Percentiles rank a stretch among this genome's conserved stretches.
Conservation (phyloP, 2,113 vertebrate species). For the Antechinus flavipes region DNA sequence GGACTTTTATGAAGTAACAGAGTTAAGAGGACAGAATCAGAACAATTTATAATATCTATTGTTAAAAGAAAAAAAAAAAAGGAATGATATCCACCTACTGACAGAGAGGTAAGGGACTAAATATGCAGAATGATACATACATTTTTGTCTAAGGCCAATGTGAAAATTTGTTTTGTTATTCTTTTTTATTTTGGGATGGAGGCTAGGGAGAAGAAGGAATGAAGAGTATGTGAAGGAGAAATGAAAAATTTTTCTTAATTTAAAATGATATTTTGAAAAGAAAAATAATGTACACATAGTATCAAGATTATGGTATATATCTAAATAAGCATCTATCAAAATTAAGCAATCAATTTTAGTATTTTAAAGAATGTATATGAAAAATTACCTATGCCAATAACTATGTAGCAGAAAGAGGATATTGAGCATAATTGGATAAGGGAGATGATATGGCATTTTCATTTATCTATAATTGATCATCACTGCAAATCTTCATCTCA, state of each 20-base stretch:
- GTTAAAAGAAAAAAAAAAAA: no score
- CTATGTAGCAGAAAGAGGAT: not conserved
- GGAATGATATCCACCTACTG: no score
- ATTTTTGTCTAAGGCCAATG: not conserved
- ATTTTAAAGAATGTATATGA: not conserved
- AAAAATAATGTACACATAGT: not conserved
- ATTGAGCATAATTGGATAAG: not conserved
- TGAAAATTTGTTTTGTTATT: not conserved
- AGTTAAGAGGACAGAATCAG: not conserved
- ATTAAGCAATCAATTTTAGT: not conserved
- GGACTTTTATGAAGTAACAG: not conserved
- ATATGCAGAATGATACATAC: not conserved
- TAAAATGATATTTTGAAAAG: not conserved
- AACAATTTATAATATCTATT: not conserved
- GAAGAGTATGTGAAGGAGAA: no score
- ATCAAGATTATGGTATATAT: not conserved
- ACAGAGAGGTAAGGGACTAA: no score
- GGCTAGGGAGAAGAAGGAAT: not conserved
- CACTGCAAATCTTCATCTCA: no score
- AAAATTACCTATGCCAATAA: not conserved
- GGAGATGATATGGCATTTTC: no score
- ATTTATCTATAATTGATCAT: no score
- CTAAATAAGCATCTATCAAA: not conserved
- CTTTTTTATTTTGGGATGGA: not conserved
- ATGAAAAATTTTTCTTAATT: not conserved